phyloP scores from a whole-genome alignment of 2,797 vertebrate species.

The Scyliorhinus canicula region DNA sequence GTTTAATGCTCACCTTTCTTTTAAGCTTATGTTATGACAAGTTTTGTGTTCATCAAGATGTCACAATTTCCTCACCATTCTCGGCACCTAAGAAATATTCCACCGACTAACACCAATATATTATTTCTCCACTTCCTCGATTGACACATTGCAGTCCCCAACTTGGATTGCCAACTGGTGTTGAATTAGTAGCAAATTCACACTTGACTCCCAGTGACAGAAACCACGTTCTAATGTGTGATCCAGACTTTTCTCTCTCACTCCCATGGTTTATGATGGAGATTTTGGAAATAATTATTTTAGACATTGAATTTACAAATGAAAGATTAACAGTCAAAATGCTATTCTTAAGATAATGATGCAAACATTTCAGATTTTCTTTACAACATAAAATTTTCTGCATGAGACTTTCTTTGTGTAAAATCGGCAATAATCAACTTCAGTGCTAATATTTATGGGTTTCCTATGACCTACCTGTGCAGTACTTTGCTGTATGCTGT shows the following conservation, averaged over 20 bases:
- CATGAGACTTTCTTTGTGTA: neutral
- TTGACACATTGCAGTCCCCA: too few species aligned
- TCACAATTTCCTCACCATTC: neutral
- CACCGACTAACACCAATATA: neutral
- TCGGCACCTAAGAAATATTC: neutral
- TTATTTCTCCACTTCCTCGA: neutral
- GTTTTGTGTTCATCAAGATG: neutral
- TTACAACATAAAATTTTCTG: neutral
- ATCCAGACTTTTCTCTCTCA: neutral
- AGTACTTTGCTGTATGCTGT: slow-evolving; percentile 96
- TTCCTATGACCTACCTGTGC: slow-evolving; percentile 73
- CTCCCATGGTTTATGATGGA: neutral
- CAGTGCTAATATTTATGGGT: neutral
- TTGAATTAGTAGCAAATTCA: neutral
- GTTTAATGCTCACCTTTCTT: neutral
- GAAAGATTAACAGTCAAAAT: neutral
- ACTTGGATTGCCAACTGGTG: neutral
- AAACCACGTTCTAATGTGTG: neutral
- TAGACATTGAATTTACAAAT: neutral
- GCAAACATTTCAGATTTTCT: neutral
- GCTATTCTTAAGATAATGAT: neutral
- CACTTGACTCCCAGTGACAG: neutral
- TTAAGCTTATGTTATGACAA: too few species aligned
- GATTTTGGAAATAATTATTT: neutral
- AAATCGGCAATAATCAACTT: neutral